Evolutionary conservation across 2,797 vertebrate genomes (phyloP), one percentile per base, ranked within the genome.

Genomic region (Pampus argenteus): DNA sequence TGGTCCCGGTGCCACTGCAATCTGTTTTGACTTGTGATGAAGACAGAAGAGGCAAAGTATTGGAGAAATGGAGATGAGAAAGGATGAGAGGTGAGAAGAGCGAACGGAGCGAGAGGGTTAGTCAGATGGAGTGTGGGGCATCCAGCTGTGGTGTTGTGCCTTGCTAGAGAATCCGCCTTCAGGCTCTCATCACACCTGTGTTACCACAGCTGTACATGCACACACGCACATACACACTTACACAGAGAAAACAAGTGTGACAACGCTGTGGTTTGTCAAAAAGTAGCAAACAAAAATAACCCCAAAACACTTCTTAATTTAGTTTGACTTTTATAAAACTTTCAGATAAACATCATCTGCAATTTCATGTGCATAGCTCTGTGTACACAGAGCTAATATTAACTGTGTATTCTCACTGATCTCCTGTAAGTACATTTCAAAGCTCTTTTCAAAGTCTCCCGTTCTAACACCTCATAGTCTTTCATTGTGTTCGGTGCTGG

Each of bases 131-230:
- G 83, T 83, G 89, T 23, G 29, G 85, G 85, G 89, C 82, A 78
- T 89, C 89, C 91, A 91, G 91, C 89, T 91, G 92, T 82, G 88
- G 77, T 81, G 87, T 85, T 85, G 81, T 86, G 84, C 82, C 58
- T 81, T 66, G 76, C 84, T 79, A 29, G 78, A 90, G 83, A 85
- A 84, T 82, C 79, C 20, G 67, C 78, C 85, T 78, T 75, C 85
- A 70, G 90, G 85, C 84, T 85, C 85, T 88, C 69, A 68, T 88
- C 83, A 82, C 91, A 91, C 91, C 90, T 93, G 91, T 83, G 88
- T 70, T 79, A 79, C 81, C 82, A 82, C 90, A 91, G 83, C 85
- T 90, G 87, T 83, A 62, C 36, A 18, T 23, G 38, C 48, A 61
- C 38, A 10, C 44, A 17, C 48, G 13, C 40, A 60, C 55, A 10